Percentiles rank a stretch among this genome's conserved stretches.
phyloP scores from a whole-genome alignment of 2,888 invertebrate genomes.

The Drosophila eohydei region DNA sequence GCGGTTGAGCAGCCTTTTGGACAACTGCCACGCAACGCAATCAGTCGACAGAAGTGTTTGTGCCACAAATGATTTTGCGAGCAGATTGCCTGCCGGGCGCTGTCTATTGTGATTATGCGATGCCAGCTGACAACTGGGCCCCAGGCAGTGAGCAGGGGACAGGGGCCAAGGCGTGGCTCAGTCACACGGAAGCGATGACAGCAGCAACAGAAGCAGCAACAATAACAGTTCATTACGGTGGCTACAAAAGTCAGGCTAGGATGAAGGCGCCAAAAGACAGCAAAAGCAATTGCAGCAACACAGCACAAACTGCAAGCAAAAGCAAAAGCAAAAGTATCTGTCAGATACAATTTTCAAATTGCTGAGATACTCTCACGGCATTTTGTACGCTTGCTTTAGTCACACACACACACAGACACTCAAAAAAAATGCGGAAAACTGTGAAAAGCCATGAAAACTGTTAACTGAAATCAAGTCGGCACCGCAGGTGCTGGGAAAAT shows the following conservation, averaged over 20 bases:
- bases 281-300: conserved; percentile 19
- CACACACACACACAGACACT: conserved; percentile 12
- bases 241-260: conserved; percentile 56
- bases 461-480: conserved; percentile 45
- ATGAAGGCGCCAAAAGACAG: conserved; percentile 66
- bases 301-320: conserved; percentile 11
- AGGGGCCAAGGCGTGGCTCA: conserved; percentile 9
- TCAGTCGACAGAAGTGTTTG: conserved; percentile 51
- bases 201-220: conserved; percentile 35
- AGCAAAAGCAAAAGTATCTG: conserved; percentile 48
- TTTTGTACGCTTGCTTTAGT: conserved; percentile 55
- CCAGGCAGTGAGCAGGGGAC: not conserved
- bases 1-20: conserved; percentile 26
- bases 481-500: conserved; percentile 50
- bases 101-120: conserved; percentile 76
- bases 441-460: conserved; percentile 46
- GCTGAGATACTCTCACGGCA: conserved; percentile 73
- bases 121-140: conserved; percentile 58
- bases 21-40: conserved; percentile 36
- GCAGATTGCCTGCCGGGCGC: conserved; percentile 64
- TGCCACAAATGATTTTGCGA: conserved; percentile 49
- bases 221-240: conserved; percentile 55
- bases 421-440: conserved; percentile 36
- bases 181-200: conserved; percentile 69
- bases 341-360: conserved; percentile 75